A percentile compares a stretch with the other conserved stretches of the same genome.
Conservation (phyloP, 2,113 vertebrate species). For the Malurus alboscapulatus region DNA sequence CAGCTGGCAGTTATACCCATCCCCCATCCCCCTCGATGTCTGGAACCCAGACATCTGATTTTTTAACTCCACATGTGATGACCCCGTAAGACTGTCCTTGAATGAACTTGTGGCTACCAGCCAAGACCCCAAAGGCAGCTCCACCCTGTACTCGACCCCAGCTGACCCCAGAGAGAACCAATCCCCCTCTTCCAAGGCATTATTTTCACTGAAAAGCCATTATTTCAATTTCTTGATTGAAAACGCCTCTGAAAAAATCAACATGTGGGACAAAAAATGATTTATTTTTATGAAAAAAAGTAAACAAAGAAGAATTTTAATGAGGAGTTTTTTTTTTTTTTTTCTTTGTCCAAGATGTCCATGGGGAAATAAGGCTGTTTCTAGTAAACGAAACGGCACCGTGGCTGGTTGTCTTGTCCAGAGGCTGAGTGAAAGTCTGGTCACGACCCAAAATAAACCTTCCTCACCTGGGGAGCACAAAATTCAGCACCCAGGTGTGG, state of each 20-base stretch:
- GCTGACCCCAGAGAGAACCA: background rate
- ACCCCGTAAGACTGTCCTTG: conserved; percentile 8
- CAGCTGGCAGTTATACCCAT: conserved; percentile 4
- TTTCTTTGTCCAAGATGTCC: background rate
- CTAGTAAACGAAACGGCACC: background rate
- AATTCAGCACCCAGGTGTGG: background rate
- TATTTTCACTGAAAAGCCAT: background rate
- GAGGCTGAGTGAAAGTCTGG: background rate
- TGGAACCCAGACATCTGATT: background rate
- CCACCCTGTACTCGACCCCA: background rate
- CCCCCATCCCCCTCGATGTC: background rate
- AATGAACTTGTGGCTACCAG: background rate
- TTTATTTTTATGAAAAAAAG: conserved; percentile 17
- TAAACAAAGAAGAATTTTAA: conserved; percentile 13
- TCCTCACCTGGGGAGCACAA: background rate
- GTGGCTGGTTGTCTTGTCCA: background rate
- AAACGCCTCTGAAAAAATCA: background rate
- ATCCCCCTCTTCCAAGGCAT: background rate
- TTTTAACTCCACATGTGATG: background rate
- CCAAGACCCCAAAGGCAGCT: background rate
- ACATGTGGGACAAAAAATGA: background rate
- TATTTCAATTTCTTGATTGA: background rate
- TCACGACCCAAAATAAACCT: background rate
- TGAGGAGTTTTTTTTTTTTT: background rate
- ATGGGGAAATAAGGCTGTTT: conserved; percentile 35